Evolutionary conservation across 2,113 vertebrate genomes (phyloP).

Genomic region (Agapornis roseicollis): DNA sequence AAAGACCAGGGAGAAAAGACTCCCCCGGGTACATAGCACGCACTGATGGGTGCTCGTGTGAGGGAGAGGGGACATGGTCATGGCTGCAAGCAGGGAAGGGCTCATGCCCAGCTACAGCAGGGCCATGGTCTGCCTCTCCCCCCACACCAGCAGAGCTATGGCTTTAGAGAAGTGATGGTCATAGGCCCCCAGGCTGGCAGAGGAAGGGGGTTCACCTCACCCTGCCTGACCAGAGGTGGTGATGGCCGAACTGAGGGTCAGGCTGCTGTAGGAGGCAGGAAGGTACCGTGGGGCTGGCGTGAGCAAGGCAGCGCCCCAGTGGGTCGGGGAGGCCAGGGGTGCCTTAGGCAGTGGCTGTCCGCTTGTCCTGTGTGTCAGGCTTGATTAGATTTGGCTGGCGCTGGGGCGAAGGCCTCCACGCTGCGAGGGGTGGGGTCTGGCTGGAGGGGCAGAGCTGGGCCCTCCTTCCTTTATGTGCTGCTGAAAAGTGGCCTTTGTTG

Average conservation of each 20-base stretch:
- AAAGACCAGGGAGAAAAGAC: not conserved
- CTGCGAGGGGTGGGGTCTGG: slow-evolving; percentile 51
- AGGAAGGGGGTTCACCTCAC: not conserved
- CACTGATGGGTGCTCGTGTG: not conserved
- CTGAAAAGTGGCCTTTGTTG: slow-evolving; percentile 60
- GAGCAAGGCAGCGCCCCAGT: not conserved
- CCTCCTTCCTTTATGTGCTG: slow-evolving; percentile 34
- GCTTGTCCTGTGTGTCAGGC: not conserved
- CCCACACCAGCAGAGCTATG: not conserved
- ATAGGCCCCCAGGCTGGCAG: rapidly evolving
- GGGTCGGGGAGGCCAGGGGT: not conserved
- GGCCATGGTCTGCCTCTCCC: not conserved
- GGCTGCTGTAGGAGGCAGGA: not conserved
- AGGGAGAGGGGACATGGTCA: not conserved
- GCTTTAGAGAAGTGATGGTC: not conserved
- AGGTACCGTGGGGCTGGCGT: not conserved
- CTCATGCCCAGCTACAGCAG: rapidly evolving
- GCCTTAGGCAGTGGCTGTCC: not conserved
- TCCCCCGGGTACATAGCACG: not conserved
- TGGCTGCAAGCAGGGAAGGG: not conserved
- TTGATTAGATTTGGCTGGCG: slow-evolving; percentile 39
- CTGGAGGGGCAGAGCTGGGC: slow-evolving; percentile 15
- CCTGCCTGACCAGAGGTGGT: not conserved
- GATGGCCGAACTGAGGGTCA: not conserved
- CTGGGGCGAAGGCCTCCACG: not conserved